A percentile compares a stretch with the other conserved stretches of the same genome.
phyloP scores from a whole-genome alignment of 2,113 vertebrate species.

The Piprites chloris region DNA sequence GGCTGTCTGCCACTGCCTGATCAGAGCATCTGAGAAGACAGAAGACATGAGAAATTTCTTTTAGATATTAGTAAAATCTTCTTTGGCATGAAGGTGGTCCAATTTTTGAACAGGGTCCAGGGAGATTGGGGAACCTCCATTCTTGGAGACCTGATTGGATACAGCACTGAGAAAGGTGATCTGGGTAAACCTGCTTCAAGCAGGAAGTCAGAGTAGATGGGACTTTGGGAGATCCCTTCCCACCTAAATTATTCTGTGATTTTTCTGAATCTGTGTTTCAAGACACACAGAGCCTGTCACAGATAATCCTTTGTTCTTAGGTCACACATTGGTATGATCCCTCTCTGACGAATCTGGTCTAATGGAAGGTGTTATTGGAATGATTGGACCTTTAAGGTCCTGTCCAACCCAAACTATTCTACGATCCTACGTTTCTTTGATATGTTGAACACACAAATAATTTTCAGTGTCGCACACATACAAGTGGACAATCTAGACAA shows the following conservation, averaged over 20 bases:
- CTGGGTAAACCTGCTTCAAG: background rate
- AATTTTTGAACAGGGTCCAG: background rate
- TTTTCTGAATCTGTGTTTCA: background rate
- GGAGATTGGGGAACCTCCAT: background rate
- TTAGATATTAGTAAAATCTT: background rate
- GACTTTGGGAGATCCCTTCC: background rate
- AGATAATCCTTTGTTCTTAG: background rate
- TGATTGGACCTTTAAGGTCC: background rate
- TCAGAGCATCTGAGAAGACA: background rate
- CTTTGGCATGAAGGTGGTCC: background rate
- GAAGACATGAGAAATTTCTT: background rate
- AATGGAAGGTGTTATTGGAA: background rate
- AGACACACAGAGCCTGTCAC: background rate
- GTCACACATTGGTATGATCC: background rate
- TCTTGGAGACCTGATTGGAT: background rate
- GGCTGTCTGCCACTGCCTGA: background rate
- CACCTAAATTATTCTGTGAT: background rate
- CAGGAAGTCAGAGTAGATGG: background rate
- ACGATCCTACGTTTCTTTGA: background rate
- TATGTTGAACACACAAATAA: rapidly evolving
- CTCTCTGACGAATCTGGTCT: background rate
- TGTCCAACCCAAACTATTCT: background rate
- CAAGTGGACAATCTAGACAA: background rate
- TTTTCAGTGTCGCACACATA: background rate
- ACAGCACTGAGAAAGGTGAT: background rate